Evolutionary conservation across 2,797 vertebrate species (phyloP).

Genomic region (Anguilla anguilla): DNA sequence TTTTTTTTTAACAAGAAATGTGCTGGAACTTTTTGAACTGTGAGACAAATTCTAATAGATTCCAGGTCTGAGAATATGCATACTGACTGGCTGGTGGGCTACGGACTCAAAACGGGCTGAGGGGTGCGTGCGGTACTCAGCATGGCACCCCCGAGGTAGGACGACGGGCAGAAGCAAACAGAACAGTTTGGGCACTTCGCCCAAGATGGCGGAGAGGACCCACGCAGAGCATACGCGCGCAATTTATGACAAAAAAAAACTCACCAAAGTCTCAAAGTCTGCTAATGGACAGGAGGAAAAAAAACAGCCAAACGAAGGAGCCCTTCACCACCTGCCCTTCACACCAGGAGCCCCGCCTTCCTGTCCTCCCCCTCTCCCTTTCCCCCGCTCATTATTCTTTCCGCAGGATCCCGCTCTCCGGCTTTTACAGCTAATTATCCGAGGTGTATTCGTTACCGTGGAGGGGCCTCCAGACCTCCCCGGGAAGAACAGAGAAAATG

Average conservation of each 20-base stretch:
- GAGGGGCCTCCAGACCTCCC: background rate
- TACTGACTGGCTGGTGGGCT: background rate
- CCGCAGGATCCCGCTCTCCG: background rate
- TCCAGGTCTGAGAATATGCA: background rate
- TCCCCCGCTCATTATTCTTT: constrained; percentile 15
- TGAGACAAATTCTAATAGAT: background rate
- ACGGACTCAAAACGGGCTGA: background rate
- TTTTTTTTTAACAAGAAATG: too few species aligned
- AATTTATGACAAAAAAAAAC: constrained; percentile 10
- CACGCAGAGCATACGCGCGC: background rate
- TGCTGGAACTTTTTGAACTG: background rate
- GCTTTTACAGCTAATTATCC: constrained; percentile 32
- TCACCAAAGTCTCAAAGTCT: too few species aligned
- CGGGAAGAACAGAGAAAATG: constrained; percentile 14
- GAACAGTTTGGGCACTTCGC: background rate
- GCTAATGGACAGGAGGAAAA: background rate
- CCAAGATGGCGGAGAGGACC: background rate
- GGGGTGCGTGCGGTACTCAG: background rate
- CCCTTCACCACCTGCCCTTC: constrained; percentile 28
- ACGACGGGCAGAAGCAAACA: background rate
- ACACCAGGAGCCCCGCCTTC: background rate
- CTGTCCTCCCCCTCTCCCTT: background rate
- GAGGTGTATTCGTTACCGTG: constrained; percentile 28
- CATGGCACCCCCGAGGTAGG: too few species aligned
- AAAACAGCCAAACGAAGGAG: constrained; percentile 1